phyloP scores from a whole-genome alignment of 2,797 vertebrate species.

The Molossus molossus region DNA sequence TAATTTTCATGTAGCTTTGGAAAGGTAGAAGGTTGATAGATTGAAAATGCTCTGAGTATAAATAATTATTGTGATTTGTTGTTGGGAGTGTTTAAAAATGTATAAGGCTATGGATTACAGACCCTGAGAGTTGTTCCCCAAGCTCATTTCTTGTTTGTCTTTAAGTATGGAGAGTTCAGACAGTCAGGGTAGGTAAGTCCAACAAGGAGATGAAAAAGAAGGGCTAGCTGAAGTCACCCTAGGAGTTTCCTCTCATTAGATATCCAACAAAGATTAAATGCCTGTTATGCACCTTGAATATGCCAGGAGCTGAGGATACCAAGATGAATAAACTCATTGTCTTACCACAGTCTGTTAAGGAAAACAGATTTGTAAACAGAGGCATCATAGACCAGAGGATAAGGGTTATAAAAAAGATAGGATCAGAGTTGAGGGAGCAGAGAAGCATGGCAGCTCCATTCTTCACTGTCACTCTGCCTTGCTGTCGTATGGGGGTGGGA shows the following conservation, averaged over 20 bases:
- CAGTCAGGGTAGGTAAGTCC: neutral
- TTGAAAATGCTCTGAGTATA: slow-evolving; percentile 17
- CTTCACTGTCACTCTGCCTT: neutral
- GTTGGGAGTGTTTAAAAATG: neutral
- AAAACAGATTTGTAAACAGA: slow-evolving; percentile 52
- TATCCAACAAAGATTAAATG: neutral
- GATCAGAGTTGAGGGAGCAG: neutral
- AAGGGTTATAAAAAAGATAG: neutral
- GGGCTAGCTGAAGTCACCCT: neutral
- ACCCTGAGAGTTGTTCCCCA: neutral
- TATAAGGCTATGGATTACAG: neutral
- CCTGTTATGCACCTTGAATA: neutral
- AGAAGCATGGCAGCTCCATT: neutral
- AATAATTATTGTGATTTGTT: slow-evolving; percentile 13
- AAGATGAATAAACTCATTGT: slow-evolving; percentile 44
- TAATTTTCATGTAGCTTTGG: slow-evolving; percentile 29
- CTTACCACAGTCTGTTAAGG: neutral
- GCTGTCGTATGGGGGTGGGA: neutral
- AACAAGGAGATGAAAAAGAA: neutral
- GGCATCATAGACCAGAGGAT: neutral
- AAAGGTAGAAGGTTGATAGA: slow-evolving; percentile 17
- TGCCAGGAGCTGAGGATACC: neutral
- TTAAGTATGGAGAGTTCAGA: neutral
- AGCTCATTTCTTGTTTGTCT: neutral
- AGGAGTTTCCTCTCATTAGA: neutral